Evolutionary conservation across 2,113 vertebrate genomes (phyloP).

Genomic region (Alaudala cheleensis): DNA sequence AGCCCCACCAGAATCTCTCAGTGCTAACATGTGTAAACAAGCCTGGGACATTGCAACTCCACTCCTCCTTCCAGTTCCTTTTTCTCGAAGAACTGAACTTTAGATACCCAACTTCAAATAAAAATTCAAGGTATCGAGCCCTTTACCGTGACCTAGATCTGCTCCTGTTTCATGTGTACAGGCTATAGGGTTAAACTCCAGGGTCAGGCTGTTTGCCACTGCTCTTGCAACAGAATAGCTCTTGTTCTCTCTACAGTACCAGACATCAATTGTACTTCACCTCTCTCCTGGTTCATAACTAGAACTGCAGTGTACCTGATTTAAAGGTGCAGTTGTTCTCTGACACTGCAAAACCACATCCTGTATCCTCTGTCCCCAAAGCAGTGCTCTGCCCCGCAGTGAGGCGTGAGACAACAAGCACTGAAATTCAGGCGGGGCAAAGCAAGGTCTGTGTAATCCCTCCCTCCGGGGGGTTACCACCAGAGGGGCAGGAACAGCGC

Average conservation of each 20-base stretch:
- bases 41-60: not conserved
- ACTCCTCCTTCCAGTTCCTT: not conserved
- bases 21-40: not conserved
- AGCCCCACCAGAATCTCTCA: not conserved
- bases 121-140: fast-evolving
- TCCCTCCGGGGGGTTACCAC: not conserved
- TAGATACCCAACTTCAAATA: not conserved
- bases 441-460: not conserved
- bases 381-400: not conserved
- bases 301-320: not conserved
- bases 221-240: not conserved
- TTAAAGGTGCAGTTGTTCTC: not conserved
- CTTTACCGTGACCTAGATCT: not conserved
- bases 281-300: not conserved
- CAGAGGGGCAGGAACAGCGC: not conserved
- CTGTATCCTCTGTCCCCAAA: not conserved
- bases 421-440: not conserved
- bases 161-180: not conserved
- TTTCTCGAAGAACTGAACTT: not conserved
- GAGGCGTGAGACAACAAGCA: not conserved
- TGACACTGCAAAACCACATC: not conserved
- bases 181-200: not conserved
- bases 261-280: not conserved
- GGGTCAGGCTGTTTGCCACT: not conserved
- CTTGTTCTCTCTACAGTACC: not conserved